These are phyloP conservation scores for Drosophila yooni DNA, from an alignment of 2,888 invertebrate genomes.

Conservation along the genomic window DNA sequence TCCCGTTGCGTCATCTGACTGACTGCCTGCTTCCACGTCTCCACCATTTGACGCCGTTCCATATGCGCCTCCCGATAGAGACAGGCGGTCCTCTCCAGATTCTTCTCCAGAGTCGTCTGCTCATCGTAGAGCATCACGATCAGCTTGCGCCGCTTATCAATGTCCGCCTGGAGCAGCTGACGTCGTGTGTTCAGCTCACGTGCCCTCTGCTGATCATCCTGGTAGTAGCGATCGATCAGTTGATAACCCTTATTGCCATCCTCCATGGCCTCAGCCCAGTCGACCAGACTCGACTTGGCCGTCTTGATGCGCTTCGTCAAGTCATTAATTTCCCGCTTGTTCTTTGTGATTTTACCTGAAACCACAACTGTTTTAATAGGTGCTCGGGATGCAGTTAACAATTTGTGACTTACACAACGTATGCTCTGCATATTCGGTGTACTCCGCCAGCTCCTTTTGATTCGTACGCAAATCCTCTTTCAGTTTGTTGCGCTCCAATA, in stretches of 20 bases:
- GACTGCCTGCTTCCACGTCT: conserved; percentile 90
- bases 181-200: conserved; percentile 87
- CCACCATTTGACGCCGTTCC: conserved; percentile 89
- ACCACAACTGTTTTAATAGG: not conserved
- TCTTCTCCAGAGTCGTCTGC: conserved; percentile 86
- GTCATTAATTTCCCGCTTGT: conserved; percentile 87
- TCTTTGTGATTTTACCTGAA: conserved; percentile 86
- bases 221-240: conserved; percentile 90
- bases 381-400: no score
- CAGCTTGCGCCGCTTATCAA: conserved; percentile 85
- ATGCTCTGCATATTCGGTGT: conserved; percentile 69
- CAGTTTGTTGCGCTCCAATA: conserved; percentile 84
- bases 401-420: conserved; percentile 78
- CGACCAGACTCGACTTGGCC: conserved; percentile 87
- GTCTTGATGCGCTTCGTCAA: conserved; percentile 89
- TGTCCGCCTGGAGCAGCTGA: conserved; percentile 86
- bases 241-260: conserved; percentile 89
- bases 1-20: conserved; percentile 90
- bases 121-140: conserved; percentile 86
- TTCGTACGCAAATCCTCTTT: conserved; percentile 76
- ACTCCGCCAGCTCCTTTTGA: conserved; percentile 72
- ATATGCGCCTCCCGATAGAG: conserved; percentile 87
- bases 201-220: conserved; percentile 89
- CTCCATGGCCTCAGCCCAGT: conserved; percentile 90
- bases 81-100: conserved; percentile 86